phyloP scores from a whole-genome alignment of 2,888 invertebrate genomes.

The Lasioglossum leucozonium region DNA sequence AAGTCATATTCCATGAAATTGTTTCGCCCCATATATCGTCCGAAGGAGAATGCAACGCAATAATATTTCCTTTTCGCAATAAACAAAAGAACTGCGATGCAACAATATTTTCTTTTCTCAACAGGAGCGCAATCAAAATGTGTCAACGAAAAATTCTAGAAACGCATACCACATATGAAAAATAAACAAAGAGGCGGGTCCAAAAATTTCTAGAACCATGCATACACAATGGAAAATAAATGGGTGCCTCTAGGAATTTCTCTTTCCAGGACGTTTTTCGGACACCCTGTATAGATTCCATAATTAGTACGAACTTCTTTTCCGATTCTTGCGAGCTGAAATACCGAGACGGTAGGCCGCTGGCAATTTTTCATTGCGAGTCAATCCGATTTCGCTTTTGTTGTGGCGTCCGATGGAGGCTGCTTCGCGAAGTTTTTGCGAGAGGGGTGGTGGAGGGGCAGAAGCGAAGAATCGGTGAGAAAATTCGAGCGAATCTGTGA shows the following conservation, averaged over 20 bases:
- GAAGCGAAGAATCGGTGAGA: too few relatives aligned
- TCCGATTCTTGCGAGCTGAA: not conserved
- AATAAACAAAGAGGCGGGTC: too few relatives aligned
- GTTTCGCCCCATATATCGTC: not conserved
- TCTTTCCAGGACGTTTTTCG: too few relatives aligned
- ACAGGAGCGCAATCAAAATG: too few relatives aligned
- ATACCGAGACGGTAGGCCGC: not conserved
- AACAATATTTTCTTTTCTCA: not conserved
- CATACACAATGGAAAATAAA: too few relatives aligned
- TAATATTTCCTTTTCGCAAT: not conserved
- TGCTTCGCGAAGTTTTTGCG: not conserved
- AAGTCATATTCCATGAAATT: not conserved
- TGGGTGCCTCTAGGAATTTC: too few relatives aligned
- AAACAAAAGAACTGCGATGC: not conserved
- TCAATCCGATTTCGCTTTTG: not conserved
- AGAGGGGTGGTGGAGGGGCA: too few relatives aligned
- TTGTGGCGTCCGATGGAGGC: not conserved
- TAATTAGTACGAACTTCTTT: too few relatives aligned
- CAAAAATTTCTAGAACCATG: too few relatives aligned
- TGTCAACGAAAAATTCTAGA: too few relatives aligned
- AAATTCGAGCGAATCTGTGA: constrained; percentile 42
- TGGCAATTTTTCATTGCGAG: constrained; percentile 11
- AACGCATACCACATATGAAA: too few relatives aligned
- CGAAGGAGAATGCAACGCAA: not conserved
- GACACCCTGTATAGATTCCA: too few relatives aligned